These are phyloP conservation scores for Neodontobutis hainanensis DNA, from an alignment of 2,113 vertebrate genomes.

Conservation along the genomic window DNA sequence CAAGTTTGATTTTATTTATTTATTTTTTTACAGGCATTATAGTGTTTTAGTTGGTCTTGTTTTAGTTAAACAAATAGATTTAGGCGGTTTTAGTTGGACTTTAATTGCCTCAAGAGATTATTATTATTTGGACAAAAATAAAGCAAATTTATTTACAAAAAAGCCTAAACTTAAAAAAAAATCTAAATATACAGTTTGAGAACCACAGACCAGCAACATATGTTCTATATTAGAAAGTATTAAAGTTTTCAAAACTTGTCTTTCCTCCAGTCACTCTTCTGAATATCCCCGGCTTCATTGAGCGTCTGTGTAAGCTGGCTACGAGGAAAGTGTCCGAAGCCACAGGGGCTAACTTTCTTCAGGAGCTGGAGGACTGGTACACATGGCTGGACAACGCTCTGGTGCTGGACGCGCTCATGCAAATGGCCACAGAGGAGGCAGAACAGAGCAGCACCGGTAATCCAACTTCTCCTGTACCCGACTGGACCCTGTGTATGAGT, in stretches of 20 bases:
- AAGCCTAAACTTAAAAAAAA: too few species aligned
- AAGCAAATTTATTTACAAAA: too few species aligned
- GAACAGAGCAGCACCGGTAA: conserved; percentile 95
- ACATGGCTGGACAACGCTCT: conserved; percentile 96
- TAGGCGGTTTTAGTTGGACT: too few species aligned
- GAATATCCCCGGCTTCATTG: conserved; percentile 96
- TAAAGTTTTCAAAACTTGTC: background rate
- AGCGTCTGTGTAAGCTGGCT: conserved; percentile 93
- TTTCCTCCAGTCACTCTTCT: conserved; percentile 86
- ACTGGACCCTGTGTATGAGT: background rate
- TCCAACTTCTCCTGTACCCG: background rate
- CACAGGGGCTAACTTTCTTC: conserved; percentile 90
- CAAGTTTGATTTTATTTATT: too few species aligned
- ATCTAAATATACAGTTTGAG: too few species aligned
- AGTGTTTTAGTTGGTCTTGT: too few species aligned
- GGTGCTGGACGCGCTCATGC: conserved; percentile 95
- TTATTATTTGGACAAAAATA: too few species aligned
- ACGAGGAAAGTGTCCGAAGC: conserved; percentile 95
- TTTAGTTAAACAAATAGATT: too few species aligned
- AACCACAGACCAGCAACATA: too few species aligned
- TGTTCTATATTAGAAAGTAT: too few species aligned
- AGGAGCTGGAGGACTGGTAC: conserved; percentile 98
- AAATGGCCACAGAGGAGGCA: conserved; percentile 93
- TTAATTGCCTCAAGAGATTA: too few species aligned
- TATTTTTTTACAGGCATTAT: too few species aligned